These are phyloP conservation scores for Macroglossus sobrinus DNA, from an alignment of 2,113 vertebrate species.

Conservation along the genomic window DNA sequence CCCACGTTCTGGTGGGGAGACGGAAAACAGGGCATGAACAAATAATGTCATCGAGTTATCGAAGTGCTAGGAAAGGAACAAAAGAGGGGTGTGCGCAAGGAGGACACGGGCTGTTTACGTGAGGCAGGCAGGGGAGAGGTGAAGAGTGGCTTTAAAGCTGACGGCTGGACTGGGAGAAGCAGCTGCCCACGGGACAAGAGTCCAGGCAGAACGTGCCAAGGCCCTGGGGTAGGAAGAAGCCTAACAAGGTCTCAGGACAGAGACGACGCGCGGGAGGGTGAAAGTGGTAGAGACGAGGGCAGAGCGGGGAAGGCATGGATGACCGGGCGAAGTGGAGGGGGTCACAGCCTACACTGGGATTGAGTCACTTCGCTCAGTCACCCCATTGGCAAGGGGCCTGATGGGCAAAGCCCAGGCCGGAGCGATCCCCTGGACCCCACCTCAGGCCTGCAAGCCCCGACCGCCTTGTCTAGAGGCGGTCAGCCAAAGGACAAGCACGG, in stretches of 20 bases:
- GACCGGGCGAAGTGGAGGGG: background rate
- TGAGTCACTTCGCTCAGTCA: background rate
- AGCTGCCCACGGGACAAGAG: background rate
- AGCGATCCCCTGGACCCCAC: background rate
- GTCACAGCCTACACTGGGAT: background rate
- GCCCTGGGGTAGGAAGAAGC: background rate
- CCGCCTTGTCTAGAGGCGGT: background rate
- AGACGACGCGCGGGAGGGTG: background rate
- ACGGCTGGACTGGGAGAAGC: background rate
- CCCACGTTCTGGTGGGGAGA: background rate
- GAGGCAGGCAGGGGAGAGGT: background rate
- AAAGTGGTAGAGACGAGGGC: too few species aligned
- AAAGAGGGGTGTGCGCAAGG: background rate
- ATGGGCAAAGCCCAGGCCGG: background rate
- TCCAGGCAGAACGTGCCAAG: background rate
- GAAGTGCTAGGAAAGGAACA: background rate
- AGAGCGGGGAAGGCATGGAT: background rate
- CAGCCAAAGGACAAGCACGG: conserved; percentile 40
- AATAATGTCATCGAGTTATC: background rate
- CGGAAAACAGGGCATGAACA: background rate
- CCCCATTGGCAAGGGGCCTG: background rate
- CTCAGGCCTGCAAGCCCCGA: background rate
- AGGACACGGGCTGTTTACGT: background rate
- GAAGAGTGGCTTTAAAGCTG: background rate
- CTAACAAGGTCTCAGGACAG: background rate